Conservation (phyloP, 2,797 vertebrate genomes). For the Acomys russatus region DNA sequence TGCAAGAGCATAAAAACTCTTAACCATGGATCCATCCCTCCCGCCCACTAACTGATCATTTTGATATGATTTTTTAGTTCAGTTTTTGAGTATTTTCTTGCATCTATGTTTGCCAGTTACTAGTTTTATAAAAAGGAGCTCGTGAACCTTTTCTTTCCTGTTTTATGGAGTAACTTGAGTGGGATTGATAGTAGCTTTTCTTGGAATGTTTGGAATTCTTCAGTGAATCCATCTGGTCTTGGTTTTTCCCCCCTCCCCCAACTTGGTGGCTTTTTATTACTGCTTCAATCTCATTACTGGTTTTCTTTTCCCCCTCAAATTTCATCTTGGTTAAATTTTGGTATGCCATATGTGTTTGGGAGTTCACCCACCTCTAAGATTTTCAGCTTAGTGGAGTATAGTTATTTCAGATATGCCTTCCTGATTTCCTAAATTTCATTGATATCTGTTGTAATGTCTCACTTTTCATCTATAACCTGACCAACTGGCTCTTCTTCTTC, state of each 20-base stretch:
- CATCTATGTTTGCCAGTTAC: neutral
- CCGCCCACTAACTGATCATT: neutral
- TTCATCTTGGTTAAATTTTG: neutral
- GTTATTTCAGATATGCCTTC: neutral
- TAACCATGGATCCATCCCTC: neutral
- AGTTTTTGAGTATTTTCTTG: neutral
- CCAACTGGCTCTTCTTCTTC: neutral
- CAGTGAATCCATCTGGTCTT: neutral
- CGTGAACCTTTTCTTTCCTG: neutral
- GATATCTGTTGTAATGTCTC: neutral
- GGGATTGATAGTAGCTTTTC: neutral
- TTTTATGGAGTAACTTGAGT: neutral
- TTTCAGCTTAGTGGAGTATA: neutral
- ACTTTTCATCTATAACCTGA: neutral
- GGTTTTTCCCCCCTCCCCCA: too few species aligned
- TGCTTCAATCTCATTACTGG: neutral
- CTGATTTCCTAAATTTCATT: neutral
- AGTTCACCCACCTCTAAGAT: neutral
- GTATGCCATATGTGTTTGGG: neutral
- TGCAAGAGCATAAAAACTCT: neutral
- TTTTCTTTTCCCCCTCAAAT: neutral
- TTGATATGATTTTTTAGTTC: neutral
- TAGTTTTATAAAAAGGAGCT: neutral
- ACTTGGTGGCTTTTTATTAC: neutral
- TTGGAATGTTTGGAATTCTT: neutral